phyloP scores from a whole-genome alignment of 2,113 vertebrate genomes.

The Hypomesus transpacificus region DNA sequence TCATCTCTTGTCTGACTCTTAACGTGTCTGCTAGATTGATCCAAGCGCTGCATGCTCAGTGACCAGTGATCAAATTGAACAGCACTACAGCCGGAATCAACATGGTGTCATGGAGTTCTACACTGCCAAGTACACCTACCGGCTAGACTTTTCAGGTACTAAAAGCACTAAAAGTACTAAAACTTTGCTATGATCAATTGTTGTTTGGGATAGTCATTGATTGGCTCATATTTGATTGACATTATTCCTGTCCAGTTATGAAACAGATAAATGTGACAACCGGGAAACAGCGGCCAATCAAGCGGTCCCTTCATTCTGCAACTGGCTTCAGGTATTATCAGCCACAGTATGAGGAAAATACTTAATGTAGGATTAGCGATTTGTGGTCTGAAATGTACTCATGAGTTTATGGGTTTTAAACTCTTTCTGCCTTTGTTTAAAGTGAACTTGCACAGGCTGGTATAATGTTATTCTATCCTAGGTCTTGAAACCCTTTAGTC shows the following conservation, averaged over 20 bases:
- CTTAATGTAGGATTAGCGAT: too few species aligned
- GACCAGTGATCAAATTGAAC: conserved; percentile 93
- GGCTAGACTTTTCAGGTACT: conserved; percentile 88
- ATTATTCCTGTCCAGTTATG: conserved; percentile 75
- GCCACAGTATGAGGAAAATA: too few species aligned
- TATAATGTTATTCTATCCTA: too few species aligned
- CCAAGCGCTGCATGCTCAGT: conserved; percentile 86
- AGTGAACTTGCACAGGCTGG: too few species aligned
- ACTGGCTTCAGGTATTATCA: conserved; percentile 86
- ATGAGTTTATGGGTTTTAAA: too few species aligned
- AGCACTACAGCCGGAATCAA: conserved; percentile 84
- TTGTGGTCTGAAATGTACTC: too few species aligned
- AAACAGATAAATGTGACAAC: conserved; percentile 90
- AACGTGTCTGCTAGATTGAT: conserved; percentile 74
- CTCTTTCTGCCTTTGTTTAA: too few species aligned
- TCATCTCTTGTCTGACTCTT: not conserved
- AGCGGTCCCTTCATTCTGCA: conserved; percentile 87
- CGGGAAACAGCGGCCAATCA: conserved; percentile 88
- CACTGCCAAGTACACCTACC: conserved; percentile 93
- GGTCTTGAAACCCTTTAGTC: too few species aligned
- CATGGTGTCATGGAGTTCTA: conserved; percentile 85
- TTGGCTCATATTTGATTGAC: not conserved
- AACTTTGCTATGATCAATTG: not conserved
- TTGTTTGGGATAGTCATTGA: not conserved
- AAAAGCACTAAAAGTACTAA: too few species aligned